Conservation (phyloP, 1,140 invertebrate genomes). For the Choristoneura fumiferana region DNA sequence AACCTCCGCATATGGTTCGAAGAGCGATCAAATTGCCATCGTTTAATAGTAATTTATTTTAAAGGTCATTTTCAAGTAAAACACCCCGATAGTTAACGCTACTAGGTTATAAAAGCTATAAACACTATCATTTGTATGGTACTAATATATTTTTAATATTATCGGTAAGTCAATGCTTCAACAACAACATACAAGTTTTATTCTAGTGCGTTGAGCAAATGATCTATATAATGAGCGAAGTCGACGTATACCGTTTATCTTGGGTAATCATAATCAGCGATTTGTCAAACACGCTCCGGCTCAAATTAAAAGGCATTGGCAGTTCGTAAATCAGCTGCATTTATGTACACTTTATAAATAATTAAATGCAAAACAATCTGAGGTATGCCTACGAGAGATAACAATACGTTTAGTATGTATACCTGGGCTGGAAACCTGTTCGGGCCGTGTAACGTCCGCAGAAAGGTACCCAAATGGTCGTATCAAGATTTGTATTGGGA, state of each 20-base stretch:
- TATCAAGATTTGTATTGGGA: neutral
- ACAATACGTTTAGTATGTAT: constrained; percentile 52
- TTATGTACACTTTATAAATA: constrained; percentile 43
- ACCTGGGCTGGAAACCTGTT: constrained; percentile 44
- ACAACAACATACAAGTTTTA: no score
- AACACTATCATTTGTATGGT: constrained; percentile 8
- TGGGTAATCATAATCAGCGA: no score
- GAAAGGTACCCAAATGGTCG: constrained; percentile 22
- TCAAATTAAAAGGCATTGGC: constrained; percentile 39
- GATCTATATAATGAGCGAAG: no score
- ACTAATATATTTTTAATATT: no score
- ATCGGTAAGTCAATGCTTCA: no score
- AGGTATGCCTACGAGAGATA: constrained; percentile 57
- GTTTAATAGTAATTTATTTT: constrained; percentile 52
- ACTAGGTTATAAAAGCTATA: constrained; percentile 12
- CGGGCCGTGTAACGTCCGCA: constrained; percentile 42
- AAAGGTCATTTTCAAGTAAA: constrained; percentile 34
- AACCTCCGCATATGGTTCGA: constrained; percentile 41
- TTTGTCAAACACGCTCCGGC: constrained; percentile 30
- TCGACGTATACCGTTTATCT: no score
- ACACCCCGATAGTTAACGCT: constrained; percentile 3
- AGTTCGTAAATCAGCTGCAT: constrained; percentile 43
- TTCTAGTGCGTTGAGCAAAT: no score
- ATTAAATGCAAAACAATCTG: constrained; percentile 53
- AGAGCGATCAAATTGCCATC: constrained; percentile 44